phyloP scores from a whole-genome alignment of 2,113 vertebrate species.

The Bambusicola thoracicus region DNA sequence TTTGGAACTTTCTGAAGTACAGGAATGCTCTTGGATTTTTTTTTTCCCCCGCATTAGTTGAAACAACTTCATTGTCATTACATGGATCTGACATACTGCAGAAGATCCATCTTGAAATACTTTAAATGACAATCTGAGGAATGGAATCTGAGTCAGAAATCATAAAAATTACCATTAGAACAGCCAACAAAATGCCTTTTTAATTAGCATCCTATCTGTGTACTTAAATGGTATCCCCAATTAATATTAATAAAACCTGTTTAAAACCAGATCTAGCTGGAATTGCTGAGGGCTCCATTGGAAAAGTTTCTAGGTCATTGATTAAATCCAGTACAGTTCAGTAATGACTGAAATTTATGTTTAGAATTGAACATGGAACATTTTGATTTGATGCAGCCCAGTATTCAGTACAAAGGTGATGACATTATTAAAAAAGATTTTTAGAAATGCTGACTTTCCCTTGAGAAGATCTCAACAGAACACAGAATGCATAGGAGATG shows the following conservation, averaged over 20 bases:
- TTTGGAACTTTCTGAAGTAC: conserved; percentile 25
- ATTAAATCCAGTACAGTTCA: conserved; percentile 52
- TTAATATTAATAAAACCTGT: conserved; percentile 32
- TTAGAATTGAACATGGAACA: conserved; percentile 32
- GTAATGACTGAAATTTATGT: background rate
- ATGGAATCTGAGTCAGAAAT: conserved; percentile 36
- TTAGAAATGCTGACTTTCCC: background rate
- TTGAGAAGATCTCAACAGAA: background rate
- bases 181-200: conserved; percentile 18
- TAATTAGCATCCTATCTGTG: conserved; percentile 29
- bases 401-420: background rate
- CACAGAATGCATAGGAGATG: background rate
- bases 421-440: background rate
- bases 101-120: conserved; percentile 46
- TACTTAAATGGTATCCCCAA: conserved; percentile 8
- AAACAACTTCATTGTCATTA: conserved; percentile 16
- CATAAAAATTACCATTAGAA: conserved; percentile 2
- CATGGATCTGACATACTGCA: conserved; percentile 16
- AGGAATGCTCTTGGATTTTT: conserved; percentile 7
- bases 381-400: background rate
- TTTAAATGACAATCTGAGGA: conserved; percentile 27
- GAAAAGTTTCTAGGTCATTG: conserved; percentile 34
- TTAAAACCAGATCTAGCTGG: conserved; percentile 36
- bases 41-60: background rate
- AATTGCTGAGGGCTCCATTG: background rate